Conservation (phyloP, 92 coral and sea anemone species). For the Virgularia gustaviana region DNA sequence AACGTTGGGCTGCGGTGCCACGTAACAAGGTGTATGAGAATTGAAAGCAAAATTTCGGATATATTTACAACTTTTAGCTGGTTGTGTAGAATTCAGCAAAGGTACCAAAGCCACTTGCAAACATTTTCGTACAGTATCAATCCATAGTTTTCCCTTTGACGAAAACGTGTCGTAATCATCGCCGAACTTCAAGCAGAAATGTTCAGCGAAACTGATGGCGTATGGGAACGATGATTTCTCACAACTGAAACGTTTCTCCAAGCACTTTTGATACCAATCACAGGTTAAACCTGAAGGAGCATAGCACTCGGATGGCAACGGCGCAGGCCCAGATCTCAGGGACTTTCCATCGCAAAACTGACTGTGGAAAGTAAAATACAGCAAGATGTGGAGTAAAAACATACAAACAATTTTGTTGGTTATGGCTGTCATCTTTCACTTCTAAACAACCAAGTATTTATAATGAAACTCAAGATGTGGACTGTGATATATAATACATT, state of each 20-base stretch:
- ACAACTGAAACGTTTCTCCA: constrained; percentile 58
- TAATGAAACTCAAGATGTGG: no score
- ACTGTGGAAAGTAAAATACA: not conserved
- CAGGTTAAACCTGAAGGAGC: constrained; percentile 15
- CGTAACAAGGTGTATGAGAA: constrained; percentile 56
- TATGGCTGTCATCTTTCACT: no score
- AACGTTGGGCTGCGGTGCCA: constrained; percentile 1
- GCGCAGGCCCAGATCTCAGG: not conserved
- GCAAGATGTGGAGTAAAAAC: no score
- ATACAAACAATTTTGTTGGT: no score
- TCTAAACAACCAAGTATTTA: no score
- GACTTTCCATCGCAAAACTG: not conserved
- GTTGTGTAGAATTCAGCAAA: constrained; percentile 14
- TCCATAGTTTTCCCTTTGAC: constrained; percentile 45
- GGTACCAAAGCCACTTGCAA: constrained; percentile 61
- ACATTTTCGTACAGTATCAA: constrained; percentile 60
- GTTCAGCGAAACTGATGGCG: constrained; percentile 59
- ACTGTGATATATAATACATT: no score
- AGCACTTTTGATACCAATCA: constrained; percentile 64
- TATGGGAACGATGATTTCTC: constrained; percentile 40
- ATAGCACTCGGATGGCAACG: not conserved
- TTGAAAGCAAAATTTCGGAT: constrained; percentile 45
- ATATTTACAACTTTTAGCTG: constrained; percentile 44
- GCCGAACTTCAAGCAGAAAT: constrained; percentile 48
- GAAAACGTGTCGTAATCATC: constrained; percentile 26